Evolutionary conservation across 2,888 invertebrate species (phyloP), one percentile per base, ranked within the genome.

Genomic region (Lissocephala sabroskyi): DNA sequence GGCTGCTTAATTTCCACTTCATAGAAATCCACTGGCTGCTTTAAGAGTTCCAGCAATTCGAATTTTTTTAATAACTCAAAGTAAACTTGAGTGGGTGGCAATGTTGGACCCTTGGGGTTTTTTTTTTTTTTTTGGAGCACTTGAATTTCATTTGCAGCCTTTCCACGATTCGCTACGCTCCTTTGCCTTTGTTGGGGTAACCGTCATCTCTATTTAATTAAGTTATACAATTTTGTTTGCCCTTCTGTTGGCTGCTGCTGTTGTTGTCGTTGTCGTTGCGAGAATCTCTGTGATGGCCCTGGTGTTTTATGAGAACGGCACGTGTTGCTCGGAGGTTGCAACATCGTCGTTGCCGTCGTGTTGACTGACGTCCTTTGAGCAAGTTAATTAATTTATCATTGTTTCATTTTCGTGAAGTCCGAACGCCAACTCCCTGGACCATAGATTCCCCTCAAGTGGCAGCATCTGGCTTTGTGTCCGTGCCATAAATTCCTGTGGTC

Each of bases 341-440:
- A 17, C 33, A 13, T 43, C 43, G 37, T 32, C 45, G n/a, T n/a
- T n/a, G n/a, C n/a, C 33, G 44, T 39, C 9, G 33, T 32, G 29
- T 16, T 17, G 42, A 37, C 35, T 3, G 16, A 36, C 18, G 3
- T 1, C 9, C 23, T 23, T 23, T 11, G 28, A 41, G 16, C 14
- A 61, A 55, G 58, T 62, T 74, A 59, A 59, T 71, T 71, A 74
- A 71, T 70, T 71, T 74, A 71, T 67, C 68, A 73, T 73, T 73
- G 73, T 59, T 60, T 51, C n/a, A n/a, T n/a, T 67, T 58, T 13
- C 26, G n/a, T 40, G 39, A 2, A 23, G 26, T 3, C 29, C 3
- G n/a, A n/a, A 33, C 35, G 13, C 35, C 16, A 4, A 35, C 35
- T 32, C 40, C 23, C 11, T 54, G 10, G 35, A 43, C 42, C 49